These are phyloP conservation scores for Suillia variegata DNA, from an alignment of 2,888 invertebrate genomes.

Conservation along the genomic window DNA sequence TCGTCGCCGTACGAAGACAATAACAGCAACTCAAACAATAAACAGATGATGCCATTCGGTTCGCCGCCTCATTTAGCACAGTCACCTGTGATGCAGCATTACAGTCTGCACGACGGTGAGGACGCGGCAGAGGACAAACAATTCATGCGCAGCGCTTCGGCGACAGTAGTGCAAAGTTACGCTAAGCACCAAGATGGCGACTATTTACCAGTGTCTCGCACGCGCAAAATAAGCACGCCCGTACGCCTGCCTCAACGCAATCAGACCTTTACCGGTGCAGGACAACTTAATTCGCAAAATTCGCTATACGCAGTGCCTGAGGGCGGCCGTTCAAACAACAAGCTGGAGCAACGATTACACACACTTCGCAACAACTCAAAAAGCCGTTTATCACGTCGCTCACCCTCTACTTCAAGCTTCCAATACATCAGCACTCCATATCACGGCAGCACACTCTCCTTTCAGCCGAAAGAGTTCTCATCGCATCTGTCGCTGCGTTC, in stretches of 20 bases:
- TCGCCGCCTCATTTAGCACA: slow-evolving; percentile 41
- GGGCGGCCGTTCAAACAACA: slow-evolving; percentile 60
- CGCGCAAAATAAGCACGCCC: slow-evolving; percentile 68
- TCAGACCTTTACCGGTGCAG: slow-evolving; percentile 59
- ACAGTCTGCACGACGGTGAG: no score
- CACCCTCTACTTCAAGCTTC: slow-evolving; percentile 80
- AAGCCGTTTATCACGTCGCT: slow-evolving; percentile 67
- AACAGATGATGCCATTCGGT: slow-evolving; percentile 39
- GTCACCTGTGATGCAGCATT: slow-evolving; percentile 41
- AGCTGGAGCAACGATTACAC: slow-evolving; percentile 41
- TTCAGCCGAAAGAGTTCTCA: slow-evolving; percentile 78
- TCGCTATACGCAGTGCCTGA: slow-evolving; percentile 75
- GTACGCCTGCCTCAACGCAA: slow-evolving; percentile 63
- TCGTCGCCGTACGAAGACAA: slow-evolving; percentile 11
- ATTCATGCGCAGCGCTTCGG: slow-evolving; percentile 74
- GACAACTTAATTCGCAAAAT: slow-evolving; percentile 70
- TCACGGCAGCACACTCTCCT: slow-evolving; percentile 81
- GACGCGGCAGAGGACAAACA: slow-evolving; percentile 51
- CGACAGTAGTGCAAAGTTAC: slow-evolving; percentile 69
- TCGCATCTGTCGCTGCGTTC: slow-evolving; percentile 79
- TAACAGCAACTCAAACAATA: slow-evolving; percentile 18
- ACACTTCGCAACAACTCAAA: slow-evolving; percentile 54
- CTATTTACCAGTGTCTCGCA: slow-evolving; percentile 61
- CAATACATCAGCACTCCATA: slow-evolving; percentile 85
- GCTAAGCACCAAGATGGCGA: slow-evolving; percentile 59